Evolutionary conservation across 2,113 vertebrate species (phyloP), one percentile per base, ranked within the genome.

Genomic region (Polypterus bichir): DNA sequence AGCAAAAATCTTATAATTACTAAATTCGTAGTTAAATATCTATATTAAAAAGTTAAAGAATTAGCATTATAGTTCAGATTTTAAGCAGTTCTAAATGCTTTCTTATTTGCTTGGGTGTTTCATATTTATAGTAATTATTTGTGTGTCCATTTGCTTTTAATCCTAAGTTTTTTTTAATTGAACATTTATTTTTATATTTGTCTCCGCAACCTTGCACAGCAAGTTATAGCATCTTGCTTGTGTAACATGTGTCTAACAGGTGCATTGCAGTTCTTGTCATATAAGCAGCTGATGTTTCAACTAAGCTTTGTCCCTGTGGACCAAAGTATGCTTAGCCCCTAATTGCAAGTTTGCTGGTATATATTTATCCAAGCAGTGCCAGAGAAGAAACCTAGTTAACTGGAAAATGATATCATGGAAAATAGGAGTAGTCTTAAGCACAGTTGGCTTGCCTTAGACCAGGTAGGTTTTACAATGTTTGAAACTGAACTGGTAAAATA

Each of bases 281-380:
- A 69, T 76, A 72, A 81, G 76, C 74, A 77, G 78, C 78, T 77
- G 76, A 80, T 71, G 74, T 66, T 73, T 60, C 64, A 62, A 62
- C 70, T 70, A 59, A 60, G 45, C 58, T 60, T 47, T 46, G 27
- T 69, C 65, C 67, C 66, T 69, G 69, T 76, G 72, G 68, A 56
- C 66, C 64, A 59, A 9, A 67, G 49, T 8, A 60, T n/a, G 45
- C 68, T 79, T 79, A 76, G 79, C 74, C 66, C 76, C 76, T 77
- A 77, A 79, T 63, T 71, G 70, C 66, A 68, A 62, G 54, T 76
- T 27, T 27, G 27, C 27, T 27, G 27, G 27, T 86, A 83, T 80
- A 85, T 85, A 86, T 66, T 60, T 66, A 59, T 66, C 63, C 69
- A 77, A 75, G 77, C 73, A 77, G 76, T 71, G 62, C 71, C 45